A percentile compares a stretch with the other conserved stretches of the same genome.
Evolutionary conservation across 2,113 vertebrate genomes (phyloP).

Genomic region (Microcebus ravelobensis): DNA sequence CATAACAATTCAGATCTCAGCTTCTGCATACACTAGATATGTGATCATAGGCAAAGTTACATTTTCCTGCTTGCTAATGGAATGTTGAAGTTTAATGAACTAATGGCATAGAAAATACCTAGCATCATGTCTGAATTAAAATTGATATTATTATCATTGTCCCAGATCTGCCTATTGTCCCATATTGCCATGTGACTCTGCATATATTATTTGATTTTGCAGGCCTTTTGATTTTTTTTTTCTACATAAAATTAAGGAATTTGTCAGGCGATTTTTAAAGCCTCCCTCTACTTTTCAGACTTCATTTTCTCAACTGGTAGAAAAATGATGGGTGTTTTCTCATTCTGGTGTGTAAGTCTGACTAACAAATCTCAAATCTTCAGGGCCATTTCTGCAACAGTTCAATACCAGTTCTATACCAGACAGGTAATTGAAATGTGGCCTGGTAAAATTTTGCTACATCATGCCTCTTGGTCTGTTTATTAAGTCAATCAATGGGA

Average conservation of each 20-base stretch:
- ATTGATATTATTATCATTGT: neutral
- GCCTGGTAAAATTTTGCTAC: neutral
- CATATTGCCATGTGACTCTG: neutral
- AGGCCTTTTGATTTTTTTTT: neutral
- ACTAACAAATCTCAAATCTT: constrained; percentile 9
- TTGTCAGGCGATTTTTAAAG: neutral
- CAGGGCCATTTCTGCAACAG: neutral
- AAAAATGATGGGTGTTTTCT: neutral
- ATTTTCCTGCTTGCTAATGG: neutral
- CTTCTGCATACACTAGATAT: neutral
- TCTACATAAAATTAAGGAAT: neutral
- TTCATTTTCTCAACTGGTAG: neutral
- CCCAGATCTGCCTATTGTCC: neutral
- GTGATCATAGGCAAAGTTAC: neutral
- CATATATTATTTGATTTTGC: neutral
- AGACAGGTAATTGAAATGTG: neutral
- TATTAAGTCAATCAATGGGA: neutral
- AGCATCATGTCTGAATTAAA: neutral
- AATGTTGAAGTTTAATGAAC: neutral
- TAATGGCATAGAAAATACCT: neutral
- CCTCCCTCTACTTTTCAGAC: neutral
- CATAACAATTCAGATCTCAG: neutral
- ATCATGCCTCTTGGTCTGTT: neutral
- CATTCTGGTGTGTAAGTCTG: neutral
- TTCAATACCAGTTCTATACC: neutral